A percentile compares a stretch with the other conserved stretches of the same genome.
Evolutionary conservation across 2,797 vertebrate genomes (phyloP).

Genomic region (Cossypha polioptera): DNA sequence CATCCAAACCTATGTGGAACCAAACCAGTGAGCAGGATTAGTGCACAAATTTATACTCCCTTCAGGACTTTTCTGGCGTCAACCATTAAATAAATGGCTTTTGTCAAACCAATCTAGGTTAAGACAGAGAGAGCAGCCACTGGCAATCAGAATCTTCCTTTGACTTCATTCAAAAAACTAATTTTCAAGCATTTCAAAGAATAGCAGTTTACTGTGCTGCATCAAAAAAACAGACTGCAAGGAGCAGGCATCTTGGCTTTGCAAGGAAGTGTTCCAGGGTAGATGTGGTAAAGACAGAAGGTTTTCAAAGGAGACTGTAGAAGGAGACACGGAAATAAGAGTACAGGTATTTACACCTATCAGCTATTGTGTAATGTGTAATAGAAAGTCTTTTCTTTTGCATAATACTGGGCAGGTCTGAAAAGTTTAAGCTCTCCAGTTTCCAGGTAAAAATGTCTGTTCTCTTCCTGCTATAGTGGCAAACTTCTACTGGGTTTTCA

Average conservation of each 20-base stretch:
- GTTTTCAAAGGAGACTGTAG: not conserved
- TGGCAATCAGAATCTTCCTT: slow-evolving; percentile 1
- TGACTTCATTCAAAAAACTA: not conserved
- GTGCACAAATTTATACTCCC: not conserved
- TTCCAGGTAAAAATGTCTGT: not conserved
- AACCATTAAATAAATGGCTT: slow-evolving; percentile 37
- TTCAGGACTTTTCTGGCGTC: slow-evolving; percentile 19
- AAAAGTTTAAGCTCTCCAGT: not conserved
- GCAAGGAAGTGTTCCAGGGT: not conserved
- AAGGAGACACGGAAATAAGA: not conserved
- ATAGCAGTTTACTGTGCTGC: not conserved
- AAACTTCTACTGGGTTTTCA: not conserved
- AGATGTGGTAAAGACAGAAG: not conserved
- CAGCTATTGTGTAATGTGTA: accelerated
- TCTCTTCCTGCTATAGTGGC: not conserved
- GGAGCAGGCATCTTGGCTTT: not conserved
- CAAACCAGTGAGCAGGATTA: slow-evolving; percentile 32
- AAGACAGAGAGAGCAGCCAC: slow-evolving; percentile 1
- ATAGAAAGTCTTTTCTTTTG: not conserved
- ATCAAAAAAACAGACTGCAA: not conserved
- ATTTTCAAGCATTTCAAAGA: not conserved
- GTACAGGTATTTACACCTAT: not conserved
- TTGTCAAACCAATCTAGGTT: slow-evolving; percentile 51
- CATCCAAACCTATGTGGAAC: not conserved
- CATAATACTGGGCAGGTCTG: not conserved